Evolutionary conservation across 2,113 vertebrate species (phyloP).

Genomic region (Cyprinodon variegatus): DNA sequence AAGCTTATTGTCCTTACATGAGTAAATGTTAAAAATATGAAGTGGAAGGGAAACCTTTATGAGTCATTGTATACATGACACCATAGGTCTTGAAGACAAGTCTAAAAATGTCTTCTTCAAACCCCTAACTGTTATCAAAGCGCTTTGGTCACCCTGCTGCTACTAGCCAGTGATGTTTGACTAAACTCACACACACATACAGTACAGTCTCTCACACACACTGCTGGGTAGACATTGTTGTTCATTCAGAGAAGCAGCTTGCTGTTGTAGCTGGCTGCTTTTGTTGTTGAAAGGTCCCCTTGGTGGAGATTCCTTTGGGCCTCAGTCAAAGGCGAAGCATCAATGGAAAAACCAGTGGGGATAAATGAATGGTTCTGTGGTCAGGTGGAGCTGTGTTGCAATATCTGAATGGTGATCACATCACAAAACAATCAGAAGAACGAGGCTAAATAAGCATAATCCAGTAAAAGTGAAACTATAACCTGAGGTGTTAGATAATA

Average conservation of each 20-base stretch:
- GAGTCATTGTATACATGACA: not conserved
- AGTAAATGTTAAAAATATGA: not conserved
- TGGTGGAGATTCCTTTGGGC: constrained; percentile 76
- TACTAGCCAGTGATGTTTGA: constrained; percentile 64
- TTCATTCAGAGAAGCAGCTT: constrained; percentile 79
- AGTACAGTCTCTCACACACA: constrained; percentile 44
- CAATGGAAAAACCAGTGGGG: constrained; percentile 71
- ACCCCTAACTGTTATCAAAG: constrained; percentile 64
- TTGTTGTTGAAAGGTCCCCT: constrained; percentile 79
- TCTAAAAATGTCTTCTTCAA: constrained; percentile 46
- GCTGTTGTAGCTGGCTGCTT: constrained; percentile 77
- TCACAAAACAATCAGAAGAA: constrained; percentile 41
- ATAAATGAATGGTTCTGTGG: constrained; percentile 72
- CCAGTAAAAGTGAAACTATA: not conserved
- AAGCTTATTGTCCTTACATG: not conserved
- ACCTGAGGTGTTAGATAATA: not conserved
- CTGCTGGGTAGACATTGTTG: constrained; percentile 72
- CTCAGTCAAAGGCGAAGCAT: constrained; percentile 77
- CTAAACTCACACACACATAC: constrained; percentile 48
- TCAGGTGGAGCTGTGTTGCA: constrained; percentile 74
- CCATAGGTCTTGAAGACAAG: not conserved
- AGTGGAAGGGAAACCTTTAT: not conserved
- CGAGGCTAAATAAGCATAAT: not conserved
- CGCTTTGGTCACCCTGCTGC: constrained; percentile 71
- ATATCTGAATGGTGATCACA: constrained; percentile 63